Base-by-base conservation (phyloP, 1,140 invertebrate species). In the Euglossa dilemma region DNA sequence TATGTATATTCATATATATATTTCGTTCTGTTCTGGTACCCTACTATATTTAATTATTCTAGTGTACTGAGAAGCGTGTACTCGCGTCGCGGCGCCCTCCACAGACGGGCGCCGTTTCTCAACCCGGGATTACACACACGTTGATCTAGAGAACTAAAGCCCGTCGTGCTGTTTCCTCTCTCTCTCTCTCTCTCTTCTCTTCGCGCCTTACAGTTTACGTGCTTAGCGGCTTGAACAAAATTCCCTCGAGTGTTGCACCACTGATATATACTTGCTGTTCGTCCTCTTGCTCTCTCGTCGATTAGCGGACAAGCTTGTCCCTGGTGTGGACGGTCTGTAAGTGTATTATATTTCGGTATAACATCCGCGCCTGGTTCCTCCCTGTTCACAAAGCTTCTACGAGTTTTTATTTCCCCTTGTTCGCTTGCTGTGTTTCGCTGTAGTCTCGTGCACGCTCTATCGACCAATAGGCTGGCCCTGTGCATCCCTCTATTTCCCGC, bases 291-390 rank as follows among this genome's bases (percentile, higher is more conserved):
- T 45, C 25, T 63, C 76, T 61, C 74, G 28, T 82, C 79, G 77
- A 81, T 78, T 61, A 67, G 25, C 64, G 76, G 78, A 82, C 82
- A 82, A 83, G 82, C 72, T 67, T 87, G 63, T 88, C 80, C 86
- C 84, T 87, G 86, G n/a, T 66, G 66, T 88, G 85, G 83, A 87
- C 87, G 90, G 85, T 87, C 79, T 89, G 57, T 85, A 87, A 36
- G 86, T 87, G 75, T 87, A 86, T 71, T 59, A 52, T 28, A 59
- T 43, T 84, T 70, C 25, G 63, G 28, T 82, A 75, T 50, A 73
- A 36, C 61, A 80, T 79, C 20, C 52, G 76, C 52, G 75, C 52
- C 23, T 28, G 25, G 9, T 64, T 50, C 73, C 6, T 25, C 23
- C n/a, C 8, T 45, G 6, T 43, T 36, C 36, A 4, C n/a, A n/a